Evolutionary conservation across 2,888 invertebrate species (phyloP), one percentile per base, ranked within the genome.

Genomic region (Agonopterix subpropinquella): DNA sequence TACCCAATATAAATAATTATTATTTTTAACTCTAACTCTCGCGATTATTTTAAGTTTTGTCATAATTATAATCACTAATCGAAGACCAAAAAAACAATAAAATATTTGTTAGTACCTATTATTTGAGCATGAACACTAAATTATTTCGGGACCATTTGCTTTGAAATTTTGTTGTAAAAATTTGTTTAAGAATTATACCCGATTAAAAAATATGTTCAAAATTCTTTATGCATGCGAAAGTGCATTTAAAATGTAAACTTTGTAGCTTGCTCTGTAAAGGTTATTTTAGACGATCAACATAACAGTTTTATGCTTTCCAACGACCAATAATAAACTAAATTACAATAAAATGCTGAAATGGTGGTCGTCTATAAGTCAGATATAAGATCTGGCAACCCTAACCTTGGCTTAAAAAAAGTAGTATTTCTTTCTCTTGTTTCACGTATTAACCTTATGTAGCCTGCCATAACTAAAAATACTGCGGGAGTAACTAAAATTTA

Each of bases 401-500:
- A 28, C 28, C 28, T 28, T 28, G 28, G 28, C 28, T 28, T 28
- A 28, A 28, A 28, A 15, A 28, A 28, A n/a, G 10, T n/a, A 39
- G 39, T 39, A 39, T 39, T 39, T 4, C 11, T 39, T 39, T 10
- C 8, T 11, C 11, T 11, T 42, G 3, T 13, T 62, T 65, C 59
- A 62, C 64, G 56, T 65, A 61, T 60, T 58, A 18, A 59, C 58
- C 54, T 62, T 67, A 61, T 71, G 70, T 79, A 78, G 74, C 68
- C 67, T 69, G 81, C 80, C 77, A 79, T 80, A 73, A 72, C 67
- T 28, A 28, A 28, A 28, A 28, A 28, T 28, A 28, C 28, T 72
- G 76, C 75, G 65, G 62, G 66, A 62, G 62, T 70, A 67, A 65
- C 63, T 51, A 50, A 58, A 73, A 70, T 54, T 60, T 76, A 76